Evolutionary conservation across 92 coral and sea anemone species (phyloP), one percentile per base, ranked within the genome.

Genomic region (Meandrina meandrites): DNA sequence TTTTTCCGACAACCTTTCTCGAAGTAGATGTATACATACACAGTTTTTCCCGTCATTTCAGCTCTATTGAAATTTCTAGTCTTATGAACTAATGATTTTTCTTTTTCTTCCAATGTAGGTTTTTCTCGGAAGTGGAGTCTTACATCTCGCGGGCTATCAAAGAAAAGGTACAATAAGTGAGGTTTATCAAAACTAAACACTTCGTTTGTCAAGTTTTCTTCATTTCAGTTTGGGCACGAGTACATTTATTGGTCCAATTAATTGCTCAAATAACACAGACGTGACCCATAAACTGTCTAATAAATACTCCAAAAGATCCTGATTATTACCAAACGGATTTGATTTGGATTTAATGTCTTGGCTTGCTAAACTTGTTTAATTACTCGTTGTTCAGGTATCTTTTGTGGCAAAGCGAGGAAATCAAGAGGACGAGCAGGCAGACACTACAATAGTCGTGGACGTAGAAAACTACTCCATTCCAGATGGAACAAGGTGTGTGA

Each of bases 111-210:
- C 3, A 14, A 24, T 30, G 76, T 8, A 70, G 98, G 87, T 90
- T 94, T 79, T 96, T 96, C 85, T 93, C 98, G 4, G 98, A 94
- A 47, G 98, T 96, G 42, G 98, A 96, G 84, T 86, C 94, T 17
- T 96, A 90, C 81, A 87, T 96, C 76, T 87, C 96, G 12, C 90
- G 93, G 57, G 88, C 89, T 35, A 83, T 96, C 80, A 96, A 96
- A 83, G 96, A 94, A 57, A 92, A 96, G 98, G 98, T 95, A 81
- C n/a, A 42, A 19, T 16, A 35, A 48, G n/a, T 27, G 4, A 2
- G 27, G 19, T 17, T 24, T 0, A 47, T 2, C 58, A 13, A 76
- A 76, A 34, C 17, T 27, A 31, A 28, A 69, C 45, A 40, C 2
- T 40, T 6, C 45, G 3, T 6, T 40, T 40, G 6, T 40, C 45